These are phyloP conservation scores for Drosophila ercepeae DNA, from an alignment of 1,140 invertebrate genomes.

Conservation along the genomic window DNA sequence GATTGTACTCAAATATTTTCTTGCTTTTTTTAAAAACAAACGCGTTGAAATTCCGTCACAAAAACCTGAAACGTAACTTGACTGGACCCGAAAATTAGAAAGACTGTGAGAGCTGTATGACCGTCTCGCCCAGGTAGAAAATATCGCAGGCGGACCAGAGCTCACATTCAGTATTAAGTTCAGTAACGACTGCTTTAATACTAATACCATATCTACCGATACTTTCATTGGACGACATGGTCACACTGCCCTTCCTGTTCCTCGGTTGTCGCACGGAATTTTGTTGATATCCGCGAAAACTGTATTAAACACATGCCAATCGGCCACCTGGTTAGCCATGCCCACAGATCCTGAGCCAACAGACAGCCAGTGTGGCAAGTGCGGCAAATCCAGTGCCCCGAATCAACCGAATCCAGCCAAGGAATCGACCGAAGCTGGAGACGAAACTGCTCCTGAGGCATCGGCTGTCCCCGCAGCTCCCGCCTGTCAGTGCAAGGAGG, in stretches of 20 bases:
- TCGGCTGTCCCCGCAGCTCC: background rate
- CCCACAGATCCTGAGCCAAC: constrained; percentile 13
- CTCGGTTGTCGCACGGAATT: background rate
- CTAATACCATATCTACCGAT: background rate
- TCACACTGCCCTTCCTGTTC: constrained; percentile 3
- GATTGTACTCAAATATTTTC: background rate
- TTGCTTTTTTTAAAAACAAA: background rate
- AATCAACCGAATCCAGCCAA: background rate
- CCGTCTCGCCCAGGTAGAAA: background rate
- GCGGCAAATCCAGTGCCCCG: constrained; percentile 9
- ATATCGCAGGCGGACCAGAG: background rate
- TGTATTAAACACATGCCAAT: constrained; percentile 30
- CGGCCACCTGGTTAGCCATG: constrained; percentile 11
- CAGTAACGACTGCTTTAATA: no score
- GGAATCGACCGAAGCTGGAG: constrained; percentile 1
- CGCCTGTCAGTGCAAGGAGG: background rate
- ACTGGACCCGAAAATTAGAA: background rate
- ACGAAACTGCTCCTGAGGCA: background rate
- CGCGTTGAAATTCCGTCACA: background rate
- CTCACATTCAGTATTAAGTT: no score
- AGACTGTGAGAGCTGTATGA: background rate
- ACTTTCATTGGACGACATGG: background rate
- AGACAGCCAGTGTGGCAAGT: constrained; percentile 37
- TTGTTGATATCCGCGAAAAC: constrained; percentile 11
- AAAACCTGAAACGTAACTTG: constrained; percentile 4